Base-by-base conservation (phyloP, 2,888 invertebrate species). In the Stenodema calcarata region DNA sequence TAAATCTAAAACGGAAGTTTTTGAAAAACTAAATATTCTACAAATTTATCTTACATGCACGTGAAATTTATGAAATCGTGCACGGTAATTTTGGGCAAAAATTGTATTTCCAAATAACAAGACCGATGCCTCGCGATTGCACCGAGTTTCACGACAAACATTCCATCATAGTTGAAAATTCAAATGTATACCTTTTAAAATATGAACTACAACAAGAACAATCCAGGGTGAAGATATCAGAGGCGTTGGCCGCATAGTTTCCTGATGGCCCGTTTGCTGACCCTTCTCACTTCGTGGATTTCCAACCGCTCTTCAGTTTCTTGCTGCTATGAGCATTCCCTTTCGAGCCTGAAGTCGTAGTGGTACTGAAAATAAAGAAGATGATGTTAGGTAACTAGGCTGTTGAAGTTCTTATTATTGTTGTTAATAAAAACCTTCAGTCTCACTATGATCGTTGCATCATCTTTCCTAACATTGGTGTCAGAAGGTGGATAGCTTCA, bases 301-400 rank as follows among this genome's bases (percentile, higher is more conserved):
- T 88, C 84, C 47, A 82, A 18, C 9, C 35, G 69, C 7, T 82
- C 82, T 41, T 28, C 30, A 12, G 73, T 84, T 42, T 79, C 84
- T 69, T 76, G 79, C 76, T 87, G 88, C 88, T 88, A 88, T 86
- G 88, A 86, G 35, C 87, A 84, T 79, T 89, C 88, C 7, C 89
- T 85, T 73, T 89, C 89, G 27, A 89, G 87, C 54, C 89, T 87
- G 86, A 89, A 89, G 82, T 89, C 89, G 69, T 89, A 89, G 11
- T 87, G 82, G 83, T 86, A 89, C 89, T 89, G 88, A 80, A 80
- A 82, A 69, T 4, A 42, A 30, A 2, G n/a, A 35, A n/a, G 35
- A 35, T 35, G 35, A n/a, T n/a, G n/a, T n/a, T n/a, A n/a, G n/a
- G n/a, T n/a, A n/a, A n/a, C n/a, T n/a, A n/a, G n/a, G n/a, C n/a